phyloP scores from a whole-genome alignment of 1,140 invertebrate genomes.

The Trichoplusia ni region DNA sequence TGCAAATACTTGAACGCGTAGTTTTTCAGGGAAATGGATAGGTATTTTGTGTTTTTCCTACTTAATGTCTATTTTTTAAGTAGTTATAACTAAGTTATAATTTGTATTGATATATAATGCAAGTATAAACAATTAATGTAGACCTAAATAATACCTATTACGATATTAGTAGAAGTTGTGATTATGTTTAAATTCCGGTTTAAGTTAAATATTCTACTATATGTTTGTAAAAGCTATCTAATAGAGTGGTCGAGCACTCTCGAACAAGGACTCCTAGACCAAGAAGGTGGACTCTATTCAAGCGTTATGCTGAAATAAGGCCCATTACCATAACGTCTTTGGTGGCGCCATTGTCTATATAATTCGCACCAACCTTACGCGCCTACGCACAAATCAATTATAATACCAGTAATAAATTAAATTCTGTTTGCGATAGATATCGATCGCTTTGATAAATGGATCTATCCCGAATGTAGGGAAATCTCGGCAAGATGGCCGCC shows the following conservation, averaged over 20 bases:
- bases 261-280: not conserved
- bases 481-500: conserved; percentile 71
- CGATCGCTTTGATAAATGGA: conserved; percentile 76
- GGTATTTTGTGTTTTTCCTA: no score
- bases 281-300: conserved; percentile 48
- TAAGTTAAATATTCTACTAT: no score
- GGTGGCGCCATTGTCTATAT: conserved; percentile 68
- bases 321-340: conserved; percentile 62
- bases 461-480: conserved; percentile 63
- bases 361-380: conserved; percentile 62
- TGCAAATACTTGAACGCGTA: no score
- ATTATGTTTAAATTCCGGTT: not conserved
- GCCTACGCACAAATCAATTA: conserved; percentile 76
- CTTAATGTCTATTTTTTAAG: no score
- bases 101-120: no score
- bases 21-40: no score
- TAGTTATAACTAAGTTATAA: no score
- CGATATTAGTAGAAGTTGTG: no score
- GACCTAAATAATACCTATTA: no score
- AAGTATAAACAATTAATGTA: no score
- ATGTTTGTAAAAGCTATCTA: no score
- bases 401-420: conserved; percentile 71
- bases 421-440: conserved; percentile 76
- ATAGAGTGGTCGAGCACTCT: no score
- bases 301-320: conserved; percentile 56